Evolutionary conservation across 2,888 invertebrate species (phyloP).

Genomic region (Sympetrum striolatum): DNA sequence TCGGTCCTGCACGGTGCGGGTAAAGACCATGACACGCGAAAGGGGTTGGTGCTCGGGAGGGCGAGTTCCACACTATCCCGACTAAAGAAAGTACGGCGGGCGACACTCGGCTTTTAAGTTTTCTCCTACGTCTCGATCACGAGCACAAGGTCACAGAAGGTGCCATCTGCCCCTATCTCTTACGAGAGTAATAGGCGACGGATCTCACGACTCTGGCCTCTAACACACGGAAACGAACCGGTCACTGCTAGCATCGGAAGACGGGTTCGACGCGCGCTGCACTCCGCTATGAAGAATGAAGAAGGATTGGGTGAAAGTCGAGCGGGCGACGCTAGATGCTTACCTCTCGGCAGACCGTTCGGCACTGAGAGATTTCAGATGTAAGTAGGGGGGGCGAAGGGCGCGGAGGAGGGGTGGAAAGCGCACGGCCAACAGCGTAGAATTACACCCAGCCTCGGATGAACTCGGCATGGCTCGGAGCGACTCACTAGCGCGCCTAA

Average conservation of each 20-base stretch:
- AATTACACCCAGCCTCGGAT: not conserved
- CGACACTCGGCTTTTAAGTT: not conserved
- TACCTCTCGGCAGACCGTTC: not conserved
- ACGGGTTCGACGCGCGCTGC: not conserved
- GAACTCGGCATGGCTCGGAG: conserved; percentile 18
- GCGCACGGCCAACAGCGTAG: conserved; percentile 3
- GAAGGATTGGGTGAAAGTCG: not conserved
- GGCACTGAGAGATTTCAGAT: conserved; percentile 19
- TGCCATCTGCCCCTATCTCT: conserved; percentile 15
- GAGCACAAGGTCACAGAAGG: conserved; percentile 34
- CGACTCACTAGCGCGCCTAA: not conserved
- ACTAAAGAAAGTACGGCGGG: not conserved
- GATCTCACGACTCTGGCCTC: not conserved
- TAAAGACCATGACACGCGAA: not conserved
- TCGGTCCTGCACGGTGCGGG: not conserved
- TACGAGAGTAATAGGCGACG: not conserved
- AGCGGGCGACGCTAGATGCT: not conserved
- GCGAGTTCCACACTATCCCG: not conserved
- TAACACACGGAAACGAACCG: not conserved
- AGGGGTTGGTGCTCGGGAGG: not conserved
- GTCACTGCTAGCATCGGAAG: not conserved
- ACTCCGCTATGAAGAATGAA: not conserved
- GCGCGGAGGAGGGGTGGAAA: not conserved
- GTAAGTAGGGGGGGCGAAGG: not conserved
- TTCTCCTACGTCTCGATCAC: conserved; percentile 22